Evolutionary conservation across 2,888 invertebrate genomes (phyloP).

Genomic region (Leptinotarsa haldemani): DNA sequence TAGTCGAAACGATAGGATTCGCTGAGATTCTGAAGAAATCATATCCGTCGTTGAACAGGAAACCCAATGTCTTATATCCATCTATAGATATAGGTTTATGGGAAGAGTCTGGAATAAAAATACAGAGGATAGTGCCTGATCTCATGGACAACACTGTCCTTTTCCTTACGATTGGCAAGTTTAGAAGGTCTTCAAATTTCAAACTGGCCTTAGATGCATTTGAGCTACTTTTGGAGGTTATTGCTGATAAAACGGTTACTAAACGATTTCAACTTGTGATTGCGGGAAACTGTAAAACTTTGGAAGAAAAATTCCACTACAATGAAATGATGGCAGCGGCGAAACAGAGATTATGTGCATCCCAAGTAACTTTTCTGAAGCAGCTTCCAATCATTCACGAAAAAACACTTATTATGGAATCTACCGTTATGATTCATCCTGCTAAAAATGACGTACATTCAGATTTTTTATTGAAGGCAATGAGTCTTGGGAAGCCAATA

Average conservation of each 20-base stretch:
- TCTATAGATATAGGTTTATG: conserved; percentile 60
- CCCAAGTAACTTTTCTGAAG: conserved; percentile 60
- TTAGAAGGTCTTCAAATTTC: conserved; percentile 58
- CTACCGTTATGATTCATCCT: conserved; percentile 58
- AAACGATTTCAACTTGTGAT: conserved; percentile 59
- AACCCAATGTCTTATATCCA: conserved; percentile 55
- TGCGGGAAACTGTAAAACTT: conserved; percentile 57
- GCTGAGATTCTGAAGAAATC: conserved; percentile 58
- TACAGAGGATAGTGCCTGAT: conserved; percentile 59
- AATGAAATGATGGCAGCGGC: conserved; percentile 55
- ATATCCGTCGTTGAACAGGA: conserved; percentile 53
- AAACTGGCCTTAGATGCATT: conserved; percentile 59
- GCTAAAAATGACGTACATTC: conserved; percentile 58
- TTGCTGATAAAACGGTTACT: conserved; percentile 52
- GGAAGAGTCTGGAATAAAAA: conserved; percentile 56
- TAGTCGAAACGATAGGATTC: conserved; percentile 58
- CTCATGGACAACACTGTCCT: conserved; percentile 55
- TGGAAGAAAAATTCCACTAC: conserved; percentile 57
- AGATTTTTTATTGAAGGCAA: conserved; percentile 58
- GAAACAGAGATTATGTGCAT: conserved; percentile 56
- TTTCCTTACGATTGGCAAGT: conserved; percentile 59
- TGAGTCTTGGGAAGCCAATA: conserved; percentile 59
- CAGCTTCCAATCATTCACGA: conserved; percentile 59
- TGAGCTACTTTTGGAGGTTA: conserved; percentile 56
- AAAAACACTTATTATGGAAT: conserved; percentile 59